Evolutionary conservation across 2,888 invertebrate genomes (phyloP).

Genomic region (Drosophila merina): DNA sequence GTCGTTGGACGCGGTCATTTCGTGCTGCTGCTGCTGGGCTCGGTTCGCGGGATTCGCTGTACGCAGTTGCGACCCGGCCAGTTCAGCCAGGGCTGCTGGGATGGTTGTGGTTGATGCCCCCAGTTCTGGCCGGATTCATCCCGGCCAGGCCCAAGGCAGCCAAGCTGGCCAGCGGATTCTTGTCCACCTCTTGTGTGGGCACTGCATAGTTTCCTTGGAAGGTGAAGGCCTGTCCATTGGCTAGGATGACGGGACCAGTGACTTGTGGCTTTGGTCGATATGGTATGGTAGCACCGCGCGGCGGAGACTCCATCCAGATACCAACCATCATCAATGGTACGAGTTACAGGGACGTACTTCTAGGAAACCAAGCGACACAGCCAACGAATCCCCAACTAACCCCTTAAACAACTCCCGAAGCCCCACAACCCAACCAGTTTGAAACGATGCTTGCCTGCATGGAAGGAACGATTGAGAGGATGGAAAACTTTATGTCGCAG

Average conservation of each 20-base stretch:
- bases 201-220: constrained; percentile 98
- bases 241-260: constrained; percentile 96
- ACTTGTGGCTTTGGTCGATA: constrained; percentile 99
- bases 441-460: too few relatives aligned
- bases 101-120: constrained; percentile 92
- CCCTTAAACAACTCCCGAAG: too few relatives aligned
- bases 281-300: constrained; percentile 99
- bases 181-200: constrained; percentile 96
- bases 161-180: constrained; percentile 93
- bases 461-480: too few relatives aligned
- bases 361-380: too few relatives aligned
- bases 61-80: constrained; percentile 95
- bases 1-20: constrained; percentile 99
- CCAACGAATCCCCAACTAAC: too few relatives aligned
- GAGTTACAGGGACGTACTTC: too few relatives aligned
- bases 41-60: constrained; percentile 91
- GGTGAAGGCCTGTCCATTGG: constrained; percentile 98
- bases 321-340: too few relatives aligned
- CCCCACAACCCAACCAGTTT: too few relatives aligned
- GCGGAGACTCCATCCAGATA: constrained; percentile 91
- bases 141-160: constrained; percentile 95
- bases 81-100: constrained; percentile 90
- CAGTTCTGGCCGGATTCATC: constrained; percentile 91
- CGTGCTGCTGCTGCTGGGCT: constrained; percentile 94
- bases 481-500: too few relatives aligned